Evolutionary conservation across 2,113 vertebrate genomes (phyloP), one percentile per base, ranked within the genome.

Genomic region (Misgurnus mizolepis): DNA sequence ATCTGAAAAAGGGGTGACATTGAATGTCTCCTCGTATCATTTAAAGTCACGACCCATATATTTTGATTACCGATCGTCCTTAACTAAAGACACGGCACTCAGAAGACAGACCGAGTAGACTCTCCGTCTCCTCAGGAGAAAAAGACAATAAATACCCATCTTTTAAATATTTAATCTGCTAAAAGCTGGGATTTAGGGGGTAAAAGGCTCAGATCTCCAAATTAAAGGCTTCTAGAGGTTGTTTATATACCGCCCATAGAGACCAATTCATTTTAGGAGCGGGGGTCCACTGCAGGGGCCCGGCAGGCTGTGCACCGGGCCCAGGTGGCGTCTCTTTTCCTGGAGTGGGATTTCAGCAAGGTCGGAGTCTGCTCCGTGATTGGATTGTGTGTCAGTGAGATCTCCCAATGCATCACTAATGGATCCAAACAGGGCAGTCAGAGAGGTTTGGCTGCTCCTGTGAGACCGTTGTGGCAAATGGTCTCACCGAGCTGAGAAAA

Each of bases 111-210:
- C 40, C 40, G 66, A 39, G 64, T 53, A 83, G 68, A 78, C 66
- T 40, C 27, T 47, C 27, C 5, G 72, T 68, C 65, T 81, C 72
- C 72, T 75, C 56, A 81, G 72, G 43, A 47, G 55, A 66, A 76
- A 81, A 81, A 81, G 82, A 80, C 83, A 88, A 83, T 86, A 85
- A 86, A 87, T 84, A 76, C 68, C 67, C 72, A 84, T 80, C 85
- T 86, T 84, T 86, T 87, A 87, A 89, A 87, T 89, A 86, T 87
- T 87, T 89, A 87, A 87, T 87, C 83, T 86, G 55, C 80, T 89
- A 85, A 87, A 89, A 89, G 82, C 84, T 88, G 70, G 27, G 55
- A 78, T 87, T 88, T 85, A 83, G 84, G 80, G 61, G 67, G 80
- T 81, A 78, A 81, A 75, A 65, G 73, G 83, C 85, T 84, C 82